Base-by-base conservation (phyloP, 2,113 vertebrate species). In the Thermophis baileyi region DNA sequence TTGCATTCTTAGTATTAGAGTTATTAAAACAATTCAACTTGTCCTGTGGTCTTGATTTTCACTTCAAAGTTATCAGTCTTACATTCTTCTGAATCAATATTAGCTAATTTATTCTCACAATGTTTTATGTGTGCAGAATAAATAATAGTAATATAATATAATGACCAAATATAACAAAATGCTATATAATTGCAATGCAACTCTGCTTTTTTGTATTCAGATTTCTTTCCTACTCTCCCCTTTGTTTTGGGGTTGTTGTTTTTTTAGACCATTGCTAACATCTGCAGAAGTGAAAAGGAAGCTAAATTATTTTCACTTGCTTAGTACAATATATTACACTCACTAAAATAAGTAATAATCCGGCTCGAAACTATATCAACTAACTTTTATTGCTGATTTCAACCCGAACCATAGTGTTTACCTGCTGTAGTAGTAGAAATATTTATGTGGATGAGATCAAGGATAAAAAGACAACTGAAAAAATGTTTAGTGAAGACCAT, bases 1-100 rank as follows among this genome's bases (percentile, higher is more conserved):
- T 87, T 57, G 53, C 53, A 86, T 86, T 85, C 90, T 91, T 30
- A 0, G 49, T 35, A n/a, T 74, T 44, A 54, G 51, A 12, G 30
- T 30, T 81, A 85, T 55, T 90, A 85, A n/a, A 0, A 0, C 22
- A 0, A 92, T 50, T 30, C 89, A 81, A 81, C 74, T 47, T 81
- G 3, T 81, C 30, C 5, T 90, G 4, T 0, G 0, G 0, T 0
- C 50, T 16, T 16, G 47, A 63, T 22, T 87, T 57, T 91, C 91
- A 89, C 89, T 55, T 74, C 51, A 69, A 0, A 0, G 54, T 11
- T 7, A 1, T 53, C 18, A n/a, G 8, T 24, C 63, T 57, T 86
- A 35, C 18, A 87, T 85, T 91, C 16, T 49, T 55, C 81, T 47
- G 50, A 69, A 91, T 81, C 69, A 16, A 44, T 53, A 85, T 14